Conservation (phyloP, 2,888 invertebrate species). For the Ectemnius cavifrons region DNA sequence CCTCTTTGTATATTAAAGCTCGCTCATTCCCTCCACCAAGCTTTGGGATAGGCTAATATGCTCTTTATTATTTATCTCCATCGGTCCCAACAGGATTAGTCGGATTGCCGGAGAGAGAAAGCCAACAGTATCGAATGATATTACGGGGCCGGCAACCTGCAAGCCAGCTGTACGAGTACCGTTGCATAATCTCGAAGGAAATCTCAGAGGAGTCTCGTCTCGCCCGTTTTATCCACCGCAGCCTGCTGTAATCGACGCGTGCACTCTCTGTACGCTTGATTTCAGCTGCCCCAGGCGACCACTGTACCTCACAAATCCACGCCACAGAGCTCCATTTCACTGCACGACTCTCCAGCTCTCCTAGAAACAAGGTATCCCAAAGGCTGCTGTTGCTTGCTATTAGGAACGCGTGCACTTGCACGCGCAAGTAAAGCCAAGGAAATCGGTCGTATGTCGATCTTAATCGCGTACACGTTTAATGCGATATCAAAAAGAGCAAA, state of each 20-base stretch:
- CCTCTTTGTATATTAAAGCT: neutral
- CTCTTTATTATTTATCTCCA: neutral
- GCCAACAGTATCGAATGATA: conserved; percentile 20
- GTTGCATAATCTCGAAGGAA: conserved; percentile 48
- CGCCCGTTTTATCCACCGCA: neutral
- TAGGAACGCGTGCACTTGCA: neutral
- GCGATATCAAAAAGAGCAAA: neutral
- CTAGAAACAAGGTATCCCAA: no score
- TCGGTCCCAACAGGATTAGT: neutral
- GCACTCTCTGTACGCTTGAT: conserved; percentile 15
- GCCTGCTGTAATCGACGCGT: conserved; percentile 7
- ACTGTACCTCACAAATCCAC: no score
- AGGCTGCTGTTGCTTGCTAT: no score
- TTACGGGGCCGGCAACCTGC: conserved; percentile 17
- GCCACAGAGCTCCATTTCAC: no score
- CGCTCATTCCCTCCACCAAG: neutral
- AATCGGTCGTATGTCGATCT: neutral
- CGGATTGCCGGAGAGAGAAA: conserved; percentile 9
- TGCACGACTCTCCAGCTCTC: no score
- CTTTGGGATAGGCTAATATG: neutral
- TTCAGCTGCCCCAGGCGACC: conserved; percentile 19
- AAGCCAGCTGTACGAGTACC: conserved; percentile 23
- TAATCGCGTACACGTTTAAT: neutral
- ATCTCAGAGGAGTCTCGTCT: conserved; percentile 18
- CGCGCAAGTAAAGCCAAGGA: neutral